phyloP scores from a whole-genome alignment of 2,113 vertebrate species.

The Pelusios castaneus region DNA sequence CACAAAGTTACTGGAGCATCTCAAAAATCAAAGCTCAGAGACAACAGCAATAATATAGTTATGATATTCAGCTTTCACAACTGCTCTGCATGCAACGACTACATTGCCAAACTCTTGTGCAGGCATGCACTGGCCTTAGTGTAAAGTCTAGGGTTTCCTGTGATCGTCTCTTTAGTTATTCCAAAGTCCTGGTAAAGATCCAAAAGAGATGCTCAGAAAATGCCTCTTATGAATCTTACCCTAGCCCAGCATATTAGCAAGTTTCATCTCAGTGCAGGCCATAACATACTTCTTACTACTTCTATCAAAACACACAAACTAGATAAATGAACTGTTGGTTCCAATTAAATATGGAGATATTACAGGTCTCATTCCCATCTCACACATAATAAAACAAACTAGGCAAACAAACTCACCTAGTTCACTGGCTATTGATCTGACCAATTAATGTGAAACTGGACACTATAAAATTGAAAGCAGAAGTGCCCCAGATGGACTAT shows the following conservation, averaged over 20 bases:
- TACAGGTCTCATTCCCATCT: fast-evolving
- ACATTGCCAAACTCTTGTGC: neutral
- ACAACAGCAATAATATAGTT: neutral
- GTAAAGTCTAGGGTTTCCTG: neutral
- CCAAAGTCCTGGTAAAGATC: neutral
- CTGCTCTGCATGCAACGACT: neutral
- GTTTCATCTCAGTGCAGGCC: neutral
- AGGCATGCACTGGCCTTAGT: neutral
- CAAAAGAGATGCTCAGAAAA: neutral
- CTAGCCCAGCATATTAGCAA: neutral
- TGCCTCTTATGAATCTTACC: neutral
- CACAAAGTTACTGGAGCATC: neutral
- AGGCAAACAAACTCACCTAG: neutral
- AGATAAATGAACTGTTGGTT: neutral
- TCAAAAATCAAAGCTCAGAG: neutral
- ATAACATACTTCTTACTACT: neutral
- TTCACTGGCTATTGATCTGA: neutral
- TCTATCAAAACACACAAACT: neutral
- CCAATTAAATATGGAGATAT: neutral
- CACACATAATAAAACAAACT: neutral
- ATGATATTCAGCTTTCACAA: neutral
- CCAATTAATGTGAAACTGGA: neutral
- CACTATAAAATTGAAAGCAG: neutral
- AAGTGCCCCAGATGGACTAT: neutral
- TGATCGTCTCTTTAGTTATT: neutral